Conservation (phyloP, 2,113 vertebrate species). For the Lonchura striata region DNA sequence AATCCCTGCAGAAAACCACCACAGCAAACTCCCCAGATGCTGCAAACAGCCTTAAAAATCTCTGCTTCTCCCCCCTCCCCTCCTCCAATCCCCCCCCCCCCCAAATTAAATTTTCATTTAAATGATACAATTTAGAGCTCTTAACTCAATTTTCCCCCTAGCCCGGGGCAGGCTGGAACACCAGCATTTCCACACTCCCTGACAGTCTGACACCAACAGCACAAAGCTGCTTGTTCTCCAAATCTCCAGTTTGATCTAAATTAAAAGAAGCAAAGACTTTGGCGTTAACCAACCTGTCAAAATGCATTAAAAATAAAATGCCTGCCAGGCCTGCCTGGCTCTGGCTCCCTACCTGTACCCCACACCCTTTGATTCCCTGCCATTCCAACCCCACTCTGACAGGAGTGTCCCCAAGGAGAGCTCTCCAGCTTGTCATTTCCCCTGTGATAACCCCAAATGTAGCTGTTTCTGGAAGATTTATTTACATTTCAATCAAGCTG, state of each 20-base stretch:
- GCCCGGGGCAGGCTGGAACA: background rate
- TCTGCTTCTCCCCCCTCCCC: background rate
- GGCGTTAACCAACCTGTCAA: constrained; percentile 25
- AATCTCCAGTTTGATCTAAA: constrained; percentile 54
- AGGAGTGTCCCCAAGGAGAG: background rate
- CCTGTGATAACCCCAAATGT: background rate
- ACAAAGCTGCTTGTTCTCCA: constrained; percentile 28
- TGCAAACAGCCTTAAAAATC: background rate
- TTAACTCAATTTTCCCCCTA: background rate
- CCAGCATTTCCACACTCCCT: background rate
- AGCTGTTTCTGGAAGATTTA: background rate
- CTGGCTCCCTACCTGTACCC: background rate
- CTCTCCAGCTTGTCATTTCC: background rate
- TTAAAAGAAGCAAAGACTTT: constrained; percentile 48
- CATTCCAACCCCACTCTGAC: background rate
- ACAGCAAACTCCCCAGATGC: background rate
- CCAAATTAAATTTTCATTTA: constrained; percentile 14
- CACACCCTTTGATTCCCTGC: background rate
- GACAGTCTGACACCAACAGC: constrained; percentile 27
- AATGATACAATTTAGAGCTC: background rate
- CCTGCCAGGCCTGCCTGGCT: background rate
- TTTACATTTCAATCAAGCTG: background rate
- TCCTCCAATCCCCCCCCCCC: background rate
- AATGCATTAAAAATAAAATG: constrained; percentile 18
- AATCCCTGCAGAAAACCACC: background rate